Conservation (phyloP, 2,113 vertebrate genomes). For the Dryoscopus gambensis region DNA sequence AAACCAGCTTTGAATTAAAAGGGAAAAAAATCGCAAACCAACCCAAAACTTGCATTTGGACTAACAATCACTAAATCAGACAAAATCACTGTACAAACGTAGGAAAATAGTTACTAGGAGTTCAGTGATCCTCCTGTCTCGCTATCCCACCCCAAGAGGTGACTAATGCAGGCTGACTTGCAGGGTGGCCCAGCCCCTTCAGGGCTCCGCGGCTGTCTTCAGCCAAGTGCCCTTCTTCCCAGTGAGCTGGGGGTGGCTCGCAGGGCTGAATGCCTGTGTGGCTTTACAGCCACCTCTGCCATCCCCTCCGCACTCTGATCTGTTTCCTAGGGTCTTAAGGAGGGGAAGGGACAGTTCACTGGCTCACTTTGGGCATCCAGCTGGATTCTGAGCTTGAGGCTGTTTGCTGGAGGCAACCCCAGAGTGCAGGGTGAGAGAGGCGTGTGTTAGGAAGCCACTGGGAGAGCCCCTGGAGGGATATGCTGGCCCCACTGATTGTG, state of each 20-base stretch:
- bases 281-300: not conserved
- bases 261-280: rapidly evolving
- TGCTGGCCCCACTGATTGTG: not conserved
- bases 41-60: not conserved
- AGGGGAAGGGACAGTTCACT: not conserved
- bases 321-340: not conserved
- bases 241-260: not conserved
- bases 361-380: not conserved
- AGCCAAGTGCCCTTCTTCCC: not conserved
- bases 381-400: not conserved
- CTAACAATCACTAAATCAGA: not conserved
- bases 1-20: conserved; percentile 24
- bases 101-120: not conserved
- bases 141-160: not conserved
- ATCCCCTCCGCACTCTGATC: rapidly evolving
- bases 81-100: not conserved
- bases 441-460: rapidly evolving
- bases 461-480: not conserved
- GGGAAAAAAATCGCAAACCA: not conserved
- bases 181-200: not conserved
- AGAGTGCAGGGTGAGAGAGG: not conserved
- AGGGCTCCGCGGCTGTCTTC: not conserved
- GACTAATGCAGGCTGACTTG: not conserved
- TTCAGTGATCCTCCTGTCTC: not conserved
- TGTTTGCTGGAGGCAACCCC: not conserved